Base-by-base conservation (phyloP, 2,888 invertebrate species). In the Kuschelorhynchus macadamiae region DNA sequence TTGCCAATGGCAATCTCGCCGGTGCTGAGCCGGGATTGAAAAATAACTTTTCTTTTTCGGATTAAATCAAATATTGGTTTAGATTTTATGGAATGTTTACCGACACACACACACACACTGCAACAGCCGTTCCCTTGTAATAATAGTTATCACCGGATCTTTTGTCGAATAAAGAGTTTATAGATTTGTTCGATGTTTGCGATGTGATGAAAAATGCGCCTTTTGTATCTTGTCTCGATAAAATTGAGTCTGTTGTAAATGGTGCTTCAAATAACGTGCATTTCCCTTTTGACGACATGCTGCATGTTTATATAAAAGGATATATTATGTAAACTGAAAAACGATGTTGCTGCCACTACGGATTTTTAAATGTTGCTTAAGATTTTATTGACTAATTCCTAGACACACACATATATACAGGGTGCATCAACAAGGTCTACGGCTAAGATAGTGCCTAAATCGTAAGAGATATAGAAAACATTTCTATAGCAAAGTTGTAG, bases 11-110 rank as follows among this genome's bases (percentile, higher is more conserved):
- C 41, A 20, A 30, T 55, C n/a, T 5, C 42, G 2, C 36, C 39
- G 41, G 25, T n/a, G 39, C 50, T 49, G 32, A n/a, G 36, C 14
- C 36, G 20, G 39, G 20, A 52, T 52, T 52, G 30, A 52, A 52
- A 12, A 39, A 20, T 52, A 39, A 25, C 11, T 36, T 36, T 36
- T 20, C 52, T 52, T 52, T 21, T 52, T 52, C 39, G 39, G 21
- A 52, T 39, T 52, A 32, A 39, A 52, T 36, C 14, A 36, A 52
- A 52, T 39, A 52, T 52, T 52, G 36, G n/a, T 36, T 39, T 21
- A 52, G 39, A 39, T 52, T 39, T 52, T 52, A 3, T 14, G n/a
- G 36, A 36, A 52, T 52, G 14, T 36, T 52, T 52, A 16, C 52
- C 12, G 20, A 21, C 39, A 21, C 14, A 52, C 36, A n/a, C n/a